Base-by-base conservation (phyloP, 1,140 invertebrate species). In the Berghia stephanieae region DNA sequence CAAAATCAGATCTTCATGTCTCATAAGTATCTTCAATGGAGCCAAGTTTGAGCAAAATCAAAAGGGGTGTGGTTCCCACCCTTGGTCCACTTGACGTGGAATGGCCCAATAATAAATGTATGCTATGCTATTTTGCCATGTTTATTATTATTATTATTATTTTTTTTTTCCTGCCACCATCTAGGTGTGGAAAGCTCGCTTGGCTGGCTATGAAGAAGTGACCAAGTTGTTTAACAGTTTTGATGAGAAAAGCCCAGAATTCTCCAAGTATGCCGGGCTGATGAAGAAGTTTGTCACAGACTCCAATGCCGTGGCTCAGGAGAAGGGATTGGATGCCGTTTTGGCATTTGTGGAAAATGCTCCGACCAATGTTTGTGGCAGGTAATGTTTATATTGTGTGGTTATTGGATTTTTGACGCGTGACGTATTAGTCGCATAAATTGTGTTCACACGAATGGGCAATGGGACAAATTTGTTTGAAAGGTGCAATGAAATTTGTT, bases 241-340 rank as follows among this genome's bases (percentile, higher is more conserved):
- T 24, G 88, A 87, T 77, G 96, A 98, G 86, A 98, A 98, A 86
- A 94, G 94, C 63, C 93, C 95, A 1, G 96, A 98, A 86, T 98
- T 96, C 92, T 94, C 92, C 76, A 97, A 96, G 89, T 99, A 94
- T 90, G 89, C 95, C 1, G 94, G 94, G 4, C 90, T 98, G n/a
- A 92, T 99, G 44, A 98, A 98, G 86, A 98, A 98, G 89, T 96
- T 99, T 92, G 96, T 98, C 0, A 91, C 93, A 6, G 98, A 99
- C 87, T 96, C 94, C 77, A 98, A 99, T 94, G 96, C 94, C 46
- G 93, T 95, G 38, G 96, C 96, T 1, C 96, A 98, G 89, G 97
- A 99, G 88, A 99, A 97, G 91, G 98, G 95, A 38, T 88, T 99
- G 78, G 96, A 98, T 87, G 96, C 96, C 21, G 93, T 95, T 1